Conservation (phyloP, 2,797 vertebrate species). For the Ptychadena robeensis region DNA sequence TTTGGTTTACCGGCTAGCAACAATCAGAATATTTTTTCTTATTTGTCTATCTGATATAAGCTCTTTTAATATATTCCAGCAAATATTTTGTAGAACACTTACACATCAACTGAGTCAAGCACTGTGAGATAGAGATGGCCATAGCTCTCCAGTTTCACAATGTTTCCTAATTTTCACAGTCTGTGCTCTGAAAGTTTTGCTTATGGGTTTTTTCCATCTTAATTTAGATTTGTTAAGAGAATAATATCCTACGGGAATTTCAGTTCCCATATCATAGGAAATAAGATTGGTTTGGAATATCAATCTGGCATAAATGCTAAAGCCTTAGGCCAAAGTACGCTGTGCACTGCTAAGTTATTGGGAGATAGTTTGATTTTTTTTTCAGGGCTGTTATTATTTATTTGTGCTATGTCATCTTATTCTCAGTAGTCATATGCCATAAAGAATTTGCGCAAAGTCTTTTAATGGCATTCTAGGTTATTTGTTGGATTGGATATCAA, state of each 20-base stretch:
- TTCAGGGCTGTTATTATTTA: constrained; percentile 46
- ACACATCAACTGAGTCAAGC: neutral
- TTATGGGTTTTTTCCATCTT: constrained; percentile 50
- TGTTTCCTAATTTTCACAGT: constrained; percentile 49
- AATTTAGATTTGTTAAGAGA: constrained; percentile 54
- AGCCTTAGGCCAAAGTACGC: constrained; percentile 42
- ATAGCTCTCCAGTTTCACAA: constrained; percentile 21
- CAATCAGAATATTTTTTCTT: too few species aligned
- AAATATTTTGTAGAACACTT: neutral
- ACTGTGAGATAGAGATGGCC: neutral
- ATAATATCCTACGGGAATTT: constrained; percentile 55
- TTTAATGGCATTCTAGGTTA: constrained; percentile 25
- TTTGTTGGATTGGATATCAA: neutral
- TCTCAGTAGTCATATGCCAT: constrained; percentile 10
- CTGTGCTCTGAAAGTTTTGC: constrained; percentile 46
- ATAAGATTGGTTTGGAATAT: constrained; percentile 57
- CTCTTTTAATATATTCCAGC: neutral
- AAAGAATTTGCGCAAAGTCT: constrained; percentile 3
- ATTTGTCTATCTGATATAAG: neutral
- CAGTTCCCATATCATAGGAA: constrained; percentile 51
- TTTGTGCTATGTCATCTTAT: constrained; percentile 18
- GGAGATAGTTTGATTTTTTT: constrained; percentile 26
- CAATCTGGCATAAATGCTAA: constrained; percentile 51
- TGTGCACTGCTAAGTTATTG: constrained; percentile 23
- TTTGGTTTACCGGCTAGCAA: too few species aligned